Evolutionary conservation across 1,140 invertebrate species (phyloP).

Genomic region (Pachypsylla venusta): DNA sequence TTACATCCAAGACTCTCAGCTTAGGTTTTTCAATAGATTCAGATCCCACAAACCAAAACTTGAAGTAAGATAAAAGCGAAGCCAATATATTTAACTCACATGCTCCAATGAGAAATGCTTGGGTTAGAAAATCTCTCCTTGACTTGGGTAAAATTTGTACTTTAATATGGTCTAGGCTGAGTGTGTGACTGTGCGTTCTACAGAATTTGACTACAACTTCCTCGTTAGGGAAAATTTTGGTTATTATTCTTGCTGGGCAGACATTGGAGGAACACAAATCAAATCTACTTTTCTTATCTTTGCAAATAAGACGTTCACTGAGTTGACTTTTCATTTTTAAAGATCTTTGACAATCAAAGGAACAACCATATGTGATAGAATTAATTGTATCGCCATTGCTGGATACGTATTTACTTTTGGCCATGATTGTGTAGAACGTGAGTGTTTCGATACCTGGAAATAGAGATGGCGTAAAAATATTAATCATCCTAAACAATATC

Average conservation of each 20-base stretch:
- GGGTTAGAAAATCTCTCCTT: not conserved
- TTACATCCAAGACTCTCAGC: no score
- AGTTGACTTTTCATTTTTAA: not conserved
- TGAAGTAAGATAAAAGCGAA: no score
- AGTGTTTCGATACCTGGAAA: not conserved
- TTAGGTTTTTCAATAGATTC: no score
- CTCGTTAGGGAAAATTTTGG: not conserved
- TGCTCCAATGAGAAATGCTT: not conserved
- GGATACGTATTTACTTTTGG: not conserved
- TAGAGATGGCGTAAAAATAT: not conserved
- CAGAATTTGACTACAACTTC: not conserved
- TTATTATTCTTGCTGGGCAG: not conserved
- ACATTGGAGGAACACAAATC: not conserved
- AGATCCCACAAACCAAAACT: no score
- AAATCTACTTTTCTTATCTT: not conserved
- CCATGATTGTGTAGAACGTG: not conserved
- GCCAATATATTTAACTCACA: not conserved
- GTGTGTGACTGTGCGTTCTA: not conserved
- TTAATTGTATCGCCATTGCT: not conserved
- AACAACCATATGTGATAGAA: conserved; percentile 3
- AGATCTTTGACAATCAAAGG: not conserved
- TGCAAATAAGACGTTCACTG: not conserved
- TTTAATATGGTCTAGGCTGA: not conserved
- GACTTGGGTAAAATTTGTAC: not conserved
- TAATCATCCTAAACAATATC: not conserved